Evolutionary conservation across 2,113 vertebrate genomes (phyloP).

Genomic region (Gopherus flavomarginatus): DNA sequence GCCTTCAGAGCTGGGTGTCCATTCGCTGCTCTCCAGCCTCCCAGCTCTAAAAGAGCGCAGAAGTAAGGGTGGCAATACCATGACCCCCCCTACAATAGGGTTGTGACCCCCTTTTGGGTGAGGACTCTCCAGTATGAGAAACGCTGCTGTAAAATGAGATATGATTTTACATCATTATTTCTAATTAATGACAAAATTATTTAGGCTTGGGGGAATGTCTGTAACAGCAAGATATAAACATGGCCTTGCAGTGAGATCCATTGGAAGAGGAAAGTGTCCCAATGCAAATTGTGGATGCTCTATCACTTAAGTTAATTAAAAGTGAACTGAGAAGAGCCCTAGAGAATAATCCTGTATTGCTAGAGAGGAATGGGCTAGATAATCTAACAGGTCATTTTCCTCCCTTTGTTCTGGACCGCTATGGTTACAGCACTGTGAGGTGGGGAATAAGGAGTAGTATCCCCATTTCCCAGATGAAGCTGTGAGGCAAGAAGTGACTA

Average conservation of each 20-base stretch:
- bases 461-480: not conserved
- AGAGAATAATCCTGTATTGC: not conserved
- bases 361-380: not conserved
- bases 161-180: rapidly evolving
- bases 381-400: not conserved
- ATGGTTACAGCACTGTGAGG: rapidly evolving
- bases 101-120: not conserved
- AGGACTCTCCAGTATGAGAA: not conserved
- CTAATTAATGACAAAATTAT: rapidly evolving
- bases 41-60: not conserved
- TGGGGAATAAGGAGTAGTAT: not conserved
- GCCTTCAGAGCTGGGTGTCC: not conserved
- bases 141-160: not conserved
- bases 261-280: not conserved
- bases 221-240: not conserved
- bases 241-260: not conserved
- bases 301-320: not conserved
- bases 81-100: not conserved
- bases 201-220: not conserved
- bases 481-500: not conserved
- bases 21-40: not conserved
- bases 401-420: not conserved
- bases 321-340: not conserved
- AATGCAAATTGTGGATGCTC: not conserved
- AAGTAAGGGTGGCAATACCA: not conserved